Evolutionary conservation across 1,140 invertebrate genomes (phyloP), one percentile per base, ranked within the genome.

Genomic region (Eubasilissa regina): DNA sequence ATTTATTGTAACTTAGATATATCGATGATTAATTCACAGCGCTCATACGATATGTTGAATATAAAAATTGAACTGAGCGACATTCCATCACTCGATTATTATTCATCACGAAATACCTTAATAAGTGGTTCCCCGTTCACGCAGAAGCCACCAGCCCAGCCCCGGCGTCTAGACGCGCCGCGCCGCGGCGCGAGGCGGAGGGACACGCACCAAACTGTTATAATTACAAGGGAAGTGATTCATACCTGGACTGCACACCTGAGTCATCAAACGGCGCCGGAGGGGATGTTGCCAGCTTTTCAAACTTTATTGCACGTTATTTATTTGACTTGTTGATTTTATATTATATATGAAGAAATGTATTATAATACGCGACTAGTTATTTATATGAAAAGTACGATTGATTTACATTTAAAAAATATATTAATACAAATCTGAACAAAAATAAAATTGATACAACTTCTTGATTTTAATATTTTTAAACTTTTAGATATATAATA

Each of bases 181-280:
- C 13, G 13, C 51, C 77, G 62, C 44, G 47, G n/a, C 21, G 72
- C n/a, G 72, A 21, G 45, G 51, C 10, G 51, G 56, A 51, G 45
- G 53, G 51, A 19, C 64, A 81, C 80, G 80, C 80, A 81, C 77
- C 56, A 75, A 78, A 72, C 73, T 76, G n/a, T 17, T 62, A 55
- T 76, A 64, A 76, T 76, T 76, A 76, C 66, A 70, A 44, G 58
- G 53, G 45, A 78, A 76, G 70, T 81, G 80, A 81, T 78, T 81
- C 80, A 81, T 81, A 81, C 80, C 80, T 81, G 80, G 15, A 17
- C 25, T 75, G 48, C 79, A 44, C 55, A 66, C 75, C 56, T 80
- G 79, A 80, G 74, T 80, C 79, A 80, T 75, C 79, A 19, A 35
- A 7, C 53, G 64, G 15, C 44, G 60, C 64, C 64, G 0, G 44